Evolutionary conservation across 2,888 invertebrate genomes (phyloP).

Genomic region (Pachydiplax longipennis): DNA sequence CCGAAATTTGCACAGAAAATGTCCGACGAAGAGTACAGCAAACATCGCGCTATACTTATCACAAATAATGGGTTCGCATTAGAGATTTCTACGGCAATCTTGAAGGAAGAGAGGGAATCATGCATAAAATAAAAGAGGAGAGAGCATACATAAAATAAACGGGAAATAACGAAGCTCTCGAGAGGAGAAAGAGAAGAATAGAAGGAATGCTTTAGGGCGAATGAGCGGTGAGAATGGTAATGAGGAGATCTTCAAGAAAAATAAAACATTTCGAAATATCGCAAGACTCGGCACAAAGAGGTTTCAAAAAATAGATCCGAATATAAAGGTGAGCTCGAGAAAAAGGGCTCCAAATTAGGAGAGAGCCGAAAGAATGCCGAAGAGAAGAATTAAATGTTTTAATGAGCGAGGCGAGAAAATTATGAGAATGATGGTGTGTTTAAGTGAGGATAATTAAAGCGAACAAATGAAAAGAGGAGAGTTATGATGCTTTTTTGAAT

Average conservation of each 20-base stretch:
- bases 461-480: background rate
- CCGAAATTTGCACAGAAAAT: background rate
- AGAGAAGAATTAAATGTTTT: constrained; percentile 23
- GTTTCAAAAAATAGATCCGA: background rate
- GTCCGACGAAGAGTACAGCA: background rate
- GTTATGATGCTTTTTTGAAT: background rate
- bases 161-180: background rate
- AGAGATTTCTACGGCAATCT: background rate
- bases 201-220: background rate
- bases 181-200: background rate
- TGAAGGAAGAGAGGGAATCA: background rate
- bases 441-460: constrained; percentile 13
- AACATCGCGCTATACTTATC: background rate
- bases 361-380: background rate
- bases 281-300: background rate
- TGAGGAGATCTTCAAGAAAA: background rate
- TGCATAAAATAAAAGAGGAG: background rate
- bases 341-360: background rate
- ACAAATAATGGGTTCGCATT: too few relatives aligned
- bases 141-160: background rate
- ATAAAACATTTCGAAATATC: background rate
- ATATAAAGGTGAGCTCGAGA: background rate
- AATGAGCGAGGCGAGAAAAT: constrained; percentile 32
- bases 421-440: constrained; percentile 15
- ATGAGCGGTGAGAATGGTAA: background rate